These are phyloP conservation scores for Centropyge bicolor DNA, from an alignment of 2,797 vertebrate species.

Conservation along the genomic window DNA sequence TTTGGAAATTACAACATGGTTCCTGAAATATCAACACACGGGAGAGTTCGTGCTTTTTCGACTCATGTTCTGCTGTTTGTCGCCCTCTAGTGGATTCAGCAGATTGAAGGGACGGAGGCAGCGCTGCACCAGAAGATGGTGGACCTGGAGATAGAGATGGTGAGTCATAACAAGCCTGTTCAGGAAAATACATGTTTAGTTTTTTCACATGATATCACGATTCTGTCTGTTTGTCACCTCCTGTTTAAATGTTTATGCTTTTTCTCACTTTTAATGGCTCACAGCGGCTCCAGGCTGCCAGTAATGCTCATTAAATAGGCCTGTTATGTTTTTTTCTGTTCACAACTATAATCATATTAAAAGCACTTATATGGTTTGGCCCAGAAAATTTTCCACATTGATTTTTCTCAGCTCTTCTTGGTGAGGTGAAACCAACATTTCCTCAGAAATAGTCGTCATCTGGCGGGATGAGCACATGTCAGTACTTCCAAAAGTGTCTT, in stretches of 20 bases:
- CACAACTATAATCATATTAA: not conserved
- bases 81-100: constrained; percentile 94
- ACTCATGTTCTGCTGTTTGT: constrained; percentile 52
- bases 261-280: not conserved
- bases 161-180: constrained; percentile 65
- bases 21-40: not conserved
- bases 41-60: not conserved
- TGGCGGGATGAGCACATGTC: not conserved
- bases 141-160: constrained; percentile 98
- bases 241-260: not conserved
- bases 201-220: not conserved
- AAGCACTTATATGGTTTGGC: not conserved
- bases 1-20: not conserved
- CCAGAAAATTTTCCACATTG: not conserved
- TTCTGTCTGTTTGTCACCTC: not conserved
- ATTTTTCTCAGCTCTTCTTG: not conserved
- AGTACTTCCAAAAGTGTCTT: not conserved
- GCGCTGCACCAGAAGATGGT: constrained; percentile 99
- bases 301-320: not conserved
- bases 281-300: not conserved
- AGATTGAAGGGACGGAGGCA: constrained; percentile 98
- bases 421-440: not conserved
- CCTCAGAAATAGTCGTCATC: not conserved
- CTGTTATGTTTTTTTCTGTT: not conserved
- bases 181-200: not conserved